Evolutionary conservation across 1,140 invertebrate species (phyloP).

Genomic region (Drosophila saltans): DNA sequence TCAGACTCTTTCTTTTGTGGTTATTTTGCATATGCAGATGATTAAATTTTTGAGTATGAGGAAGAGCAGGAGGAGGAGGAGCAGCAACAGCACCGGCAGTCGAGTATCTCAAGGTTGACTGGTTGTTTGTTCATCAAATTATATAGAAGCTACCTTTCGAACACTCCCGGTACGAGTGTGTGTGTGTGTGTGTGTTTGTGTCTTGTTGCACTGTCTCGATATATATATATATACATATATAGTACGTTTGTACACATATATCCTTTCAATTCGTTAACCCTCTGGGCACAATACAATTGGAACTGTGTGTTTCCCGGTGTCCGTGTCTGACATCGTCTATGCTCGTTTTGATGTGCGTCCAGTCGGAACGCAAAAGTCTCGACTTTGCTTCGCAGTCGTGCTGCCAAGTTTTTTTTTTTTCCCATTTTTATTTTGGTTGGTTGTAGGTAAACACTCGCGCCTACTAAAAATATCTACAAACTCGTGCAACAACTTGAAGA

Average conservation of each 20-base stretch:
- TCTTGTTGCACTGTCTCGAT: not conserved
- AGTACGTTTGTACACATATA: constrained; percentile 5
- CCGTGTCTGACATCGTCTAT: constrained; percentile 61
- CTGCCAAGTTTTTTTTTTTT: constrained; percentile 33
- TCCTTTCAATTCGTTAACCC: constrained; percentile 58
- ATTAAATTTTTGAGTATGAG: constrained; percentile 36
- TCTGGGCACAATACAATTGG: constrained; percentile 58
- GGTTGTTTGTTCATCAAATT: constrained; percentile 78
- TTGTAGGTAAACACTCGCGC: constrained; percentile 75
- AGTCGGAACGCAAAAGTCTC: constrained; percentile 68
- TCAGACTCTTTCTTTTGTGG: constrained; percentile 22
- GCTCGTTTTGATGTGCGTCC: constrained; percentile 69
- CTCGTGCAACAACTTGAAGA: constrained; percentile 75
- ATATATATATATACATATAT: not conserved
- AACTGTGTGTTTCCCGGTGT: constrained; percentile 50
- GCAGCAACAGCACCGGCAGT: not conserved
- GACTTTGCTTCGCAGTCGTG: constrained; percentile 28
- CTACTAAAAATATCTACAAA: constrained; percentile 74
- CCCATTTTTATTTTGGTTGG: constrained; percentile 14
- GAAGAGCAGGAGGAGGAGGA: constrained; percentile 9
- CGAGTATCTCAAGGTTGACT: constrained; percentile 54
- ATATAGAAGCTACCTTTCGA: constrained; percentile 56
- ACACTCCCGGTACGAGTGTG: constrained; percentile 12
- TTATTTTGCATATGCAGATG: constrained; percentile 56
- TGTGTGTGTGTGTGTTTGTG: not conserved